These are phyloP conservation scores for Archegozetes longisetosus DNA, from an alignment of 1,140 invertebrate species.

Conservation along the genomic window DNA sequence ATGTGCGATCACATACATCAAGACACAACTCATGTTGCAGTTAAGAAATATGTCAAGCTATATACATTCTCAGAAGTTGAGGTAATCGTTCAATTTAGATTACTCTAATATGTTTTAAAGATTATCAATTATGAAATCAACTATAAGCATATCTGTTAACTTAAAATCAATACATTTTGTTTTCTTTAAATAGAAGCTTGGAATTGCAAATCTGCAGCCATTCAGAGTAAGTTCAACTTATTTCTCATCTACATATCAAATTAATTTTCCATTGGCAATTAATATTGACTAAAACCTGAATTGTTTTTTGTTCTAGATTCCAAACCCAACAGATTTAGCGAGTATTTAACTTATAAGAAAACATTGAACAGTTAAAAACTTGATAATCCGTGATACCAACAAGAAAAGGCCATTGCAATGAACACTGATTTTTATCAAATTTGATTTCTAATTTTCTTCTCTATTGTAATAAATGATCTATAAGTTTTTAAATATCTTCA, in stretches of 20 bases:
- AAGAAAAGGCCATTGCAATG: too few species aligned
- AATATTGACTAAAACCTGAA: background rate
- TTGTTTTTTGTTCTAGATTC: background rate
- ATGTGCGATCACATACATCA: slow-evolving; percentile 9
- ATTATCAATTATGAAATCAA: slow-evolving; percentile 2
- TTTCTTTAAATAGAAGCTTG: background rate
- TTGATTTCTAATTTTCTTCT: too few species aligned
- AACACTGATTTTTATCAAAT: too few species aligned
- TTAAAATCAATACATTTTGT: too few species aligned
- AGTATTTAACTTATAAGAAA: slow-evolving; percentile 1
- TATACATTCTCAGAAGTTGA: slow-evolving; percentile 14
- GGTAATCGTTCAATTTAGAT: background rate
- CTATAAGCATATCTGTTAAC: background rate
- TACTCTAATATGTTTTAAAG: background rate
- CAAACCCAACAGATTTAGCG: slow-evolving; percentile 9
- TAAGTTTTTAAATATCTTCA: too few species aligned
- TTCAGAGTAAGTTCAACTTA: background rate
- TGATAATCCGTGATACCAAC: too few species aligned
- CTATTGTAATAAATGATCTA: too few species aligned
- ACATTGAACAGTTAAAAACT: too few species aligned
- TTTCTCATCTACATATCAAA: too few species aligned
- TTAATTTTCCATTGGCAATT: background rate
- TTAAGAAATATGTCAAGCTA: background rate
- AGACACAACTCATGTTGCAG: background rate
- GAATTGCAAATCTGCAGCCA: background rate